Base-by-base conservation (phyloP, 2,888 invertebrate genomes). In the Achlya flavicornis region DNA sequence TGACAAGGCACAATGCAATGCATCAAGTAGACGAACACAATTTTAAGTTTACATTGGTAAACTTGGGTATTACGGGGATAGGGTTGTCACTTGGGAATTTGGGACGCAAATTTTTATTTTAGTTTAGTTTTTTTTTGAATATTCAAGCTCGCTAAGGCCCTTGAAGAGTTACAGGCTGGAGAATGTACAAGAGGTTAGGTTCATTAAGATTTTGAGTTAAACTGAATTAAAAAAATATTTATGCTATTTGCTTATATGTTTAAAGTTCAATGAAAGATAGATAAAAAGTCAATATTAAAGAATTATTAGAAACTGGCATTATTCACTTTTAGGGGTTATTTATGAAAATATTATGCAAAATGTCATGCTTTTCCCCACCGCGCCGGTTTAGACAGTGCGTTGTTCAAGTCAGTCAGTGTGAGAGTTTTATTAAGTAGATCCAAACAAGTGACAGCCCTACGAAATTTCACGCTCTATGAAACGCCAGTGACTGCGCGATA, bases 401-500 rank as follows among this genome's bases (percentile, higher is more conserved):
- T 26, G 26, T 26, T 26, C 2, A 26, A 26, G 26, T 26, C 26
- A 26, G 26, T 26, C 26, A 26, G 26, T 26, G 26, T 26, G 26
- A 26, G 26, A 26, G 26, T 26, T 26, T n/a, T 5, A n/a, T n/a
- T 6, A 48, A 16, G 3, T 1, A 8, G 1, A 1, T 3, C 14
- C 14, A 43, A 16, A 7, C 16, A 53, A 10, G 53, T 53, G 53
- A 14, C 53, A 19, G 10, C 53, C 62, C 58, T 60, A 16, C 61
- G 63, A 58, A 63, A 70, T 70, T 66, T 70, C 70, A 69, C 66
- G 65, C 66, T 48, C 66, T 68, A 68, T 70, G 66, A 66, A 66
- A 65, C 65, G 46, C 61, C 61, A 62, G 60, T 64, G 65, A 64
- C 59, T 58, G 60, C 61, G 53, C 68, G 63, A 64, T 69, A 69